Evolutionary conservation across 1,140 invertebrate genomes (phyloP).

Genomic region (Pachypeltis micranthus): DNA sequence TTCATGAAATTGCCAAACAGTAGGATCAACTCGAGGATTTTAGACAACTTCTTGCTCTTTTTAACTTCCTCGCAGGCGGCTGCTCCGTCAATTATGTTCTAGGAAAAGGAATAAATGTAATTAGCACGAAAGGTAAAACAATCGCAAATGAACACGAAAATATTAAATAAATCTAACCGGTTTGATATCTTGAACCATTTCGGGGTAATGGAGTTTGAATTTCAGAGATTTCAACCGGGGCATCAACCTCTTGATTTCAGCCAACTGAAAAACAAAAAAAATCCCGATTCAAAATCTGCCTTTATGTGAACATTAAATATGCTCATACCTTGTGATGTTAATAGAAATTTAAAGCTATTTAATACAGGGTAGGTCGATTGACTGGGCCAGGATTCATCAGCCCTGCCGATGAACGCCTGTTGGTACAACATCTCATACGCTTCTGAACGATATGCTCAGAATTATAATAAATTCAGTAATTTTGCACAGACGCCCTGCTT

Average conservation of each 20-base stretch:
- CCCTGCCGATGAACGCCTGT: no score
- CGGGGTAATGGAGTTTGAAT: conserved; percentile 75
- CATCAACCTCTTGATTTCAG: conserved; percentile 70
- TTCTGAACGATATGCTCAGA: no score
- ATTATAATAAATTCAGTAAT: no score
- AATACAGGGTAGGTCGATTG: no score
- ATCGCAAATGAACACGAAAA: neutral
- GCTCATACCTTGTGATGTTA: no score
- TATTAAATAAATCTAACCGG: conserved; percentile 46
- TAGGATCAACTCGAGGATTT: conserved; percentile 79
- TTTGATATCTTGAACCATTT: conserved; percentile 80
- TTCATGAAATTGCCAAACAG: conserved; percentile 93
- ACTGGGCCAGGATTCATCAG: no score
- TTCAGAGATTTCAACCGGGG: conserved; percentile 80
- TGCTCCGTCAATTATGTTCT: conserved; percentile 86
- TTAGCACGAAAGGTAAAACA: neutral
- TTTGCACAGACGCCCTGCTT: no score
- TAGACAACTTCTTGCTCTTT: conserved; percentile 77
- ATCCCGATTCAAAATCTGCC: no score
- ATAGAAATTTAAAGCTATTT: no score
- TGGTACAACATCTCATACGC: no score
- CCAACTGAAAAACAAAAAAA: conserved; percentile 42
- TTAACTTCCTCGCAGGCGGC: conserved; percentile 92
- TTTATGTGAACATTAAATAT: no score
- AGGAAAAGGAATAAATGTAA: conserved; percentile 16